A percentile compares a stretch with the other conserved stretches of the same genome.
Evolutionary conservation across 2,888 invertebrate genomes (phyloP).

Genomic region (Nemapogon koenigi): DNA sequence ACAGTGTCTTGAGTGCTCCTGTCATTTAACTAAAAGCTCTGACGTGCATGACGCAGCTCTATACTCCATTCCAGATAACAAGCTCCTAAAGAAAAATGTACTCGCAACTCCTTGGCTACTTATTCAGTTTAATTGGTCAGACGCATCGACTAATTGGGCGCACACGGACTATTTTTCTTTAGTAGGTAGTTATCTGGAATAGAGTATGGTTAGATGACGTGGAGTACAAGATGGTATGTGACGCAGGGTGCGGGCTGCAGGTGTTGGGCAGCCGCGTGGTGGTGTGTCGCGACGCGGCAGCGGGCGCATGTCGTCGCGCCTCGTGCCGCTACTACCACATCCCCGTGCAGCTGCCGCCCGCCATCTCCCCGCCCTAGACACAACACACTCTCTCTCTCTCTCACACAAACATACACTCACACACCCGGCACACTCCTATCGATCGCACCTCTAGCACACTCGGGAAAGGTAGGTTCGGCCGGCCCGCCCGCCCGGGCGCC

Average conservation of each 20-base stretch:
- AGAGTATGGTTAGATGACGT: too few species aligned
- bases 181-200: too few species aligned
- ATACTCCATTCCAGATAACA: too few species aligned
- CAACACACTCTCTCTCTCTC: conserved; percentile 24
- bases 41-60: too few species aligned
- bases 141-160: too few species aligned
- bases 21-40: too few species aligned
- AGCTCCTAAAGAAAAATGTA: too few species aligned
- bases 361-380: conserved; percentile 61
- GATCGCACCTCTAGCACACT: conserved; percentile 31
- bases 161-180: too few species aligned
- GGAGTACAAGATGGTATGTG: conserved; percentile 10
- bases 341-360: conserved; percentile 88
- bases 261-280: conserved; percentile 94
- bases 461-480: conserved; percentile 38
- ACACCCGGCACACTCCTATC: conserved; percentile 15
- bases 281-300: conserved; percentile 95
- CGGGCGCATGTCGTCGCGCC: conserved; percentile 91
- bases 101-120: too few species aligned
- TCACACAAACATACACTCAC: conserved; percentile 19
- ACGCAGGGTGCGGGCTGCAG: conserved; percentile 92
- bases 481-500: conserved; percentile 33
- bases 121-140: too few species aligned
- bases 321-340: conserved; percentile 98
- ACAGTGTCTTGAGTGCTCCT: too few species aligned